Evolutionary conservation across 1,140 invertebrate species (phyloP).

Genomic region (Latrodectus geometricus): DNA sequence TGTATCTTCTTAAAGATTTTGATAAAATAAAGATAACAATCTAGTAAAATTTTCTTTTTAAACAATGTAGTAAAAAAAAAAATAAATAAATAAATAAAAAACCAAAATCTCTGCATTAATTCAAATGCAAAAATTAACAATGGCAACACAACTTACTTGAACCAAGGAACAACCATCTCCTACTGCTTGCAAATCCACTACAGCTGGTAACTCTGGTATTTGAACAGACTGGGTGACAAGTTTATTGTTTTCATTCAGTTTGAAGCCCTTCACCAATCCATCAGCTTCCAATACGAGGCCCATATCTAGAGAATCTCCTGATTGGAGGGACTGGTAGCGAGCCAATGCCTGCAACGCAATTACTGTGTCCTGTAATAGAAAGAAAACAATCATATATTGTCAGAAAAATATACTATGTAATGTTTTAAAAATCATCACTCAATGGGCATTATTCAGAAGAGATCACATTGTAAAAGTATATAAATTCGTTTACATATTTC

Average conservation of each 20-base stretch:
- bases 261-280: constrained; percentile 67
- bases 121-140: background rate
- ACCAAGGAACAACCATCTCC: constrained; percentile 76
- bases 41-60: background rate
- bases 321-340: constrained; percentile 72
- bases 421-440: background rate
- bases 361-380: constrained; percentile 75
- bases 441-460: background rate
- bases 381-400: background rate
- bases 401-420: background rate
- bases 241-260: constrained; percentile 68
- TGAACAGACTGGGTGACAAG: constrained; percentile 69
- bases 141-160: constrained; percentile 68
- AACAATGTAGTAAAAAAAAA: background rate
- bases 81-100: background rate
- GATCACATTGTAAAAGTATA: too few relatives aligned
- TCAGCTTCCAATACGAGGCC: constrained; percentile 69
- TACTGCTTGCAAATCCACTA: constrained; percentile 70
- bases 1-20: too few relatives aligned
- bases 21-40: background rate
- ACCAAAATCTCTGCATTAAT: too few relatives aligned
- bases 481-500: too few relatives aligned
- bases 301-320: constrained; percentile 67
- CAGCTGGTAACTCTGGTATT: constrained; percentile 71
- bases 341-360: constrained; percentile 78